These are phyloP conservation scores for Lepus timidus DNA, from an alignment of 2,113 vertebrate genomes.

Conservation along the genomic window DNA sequence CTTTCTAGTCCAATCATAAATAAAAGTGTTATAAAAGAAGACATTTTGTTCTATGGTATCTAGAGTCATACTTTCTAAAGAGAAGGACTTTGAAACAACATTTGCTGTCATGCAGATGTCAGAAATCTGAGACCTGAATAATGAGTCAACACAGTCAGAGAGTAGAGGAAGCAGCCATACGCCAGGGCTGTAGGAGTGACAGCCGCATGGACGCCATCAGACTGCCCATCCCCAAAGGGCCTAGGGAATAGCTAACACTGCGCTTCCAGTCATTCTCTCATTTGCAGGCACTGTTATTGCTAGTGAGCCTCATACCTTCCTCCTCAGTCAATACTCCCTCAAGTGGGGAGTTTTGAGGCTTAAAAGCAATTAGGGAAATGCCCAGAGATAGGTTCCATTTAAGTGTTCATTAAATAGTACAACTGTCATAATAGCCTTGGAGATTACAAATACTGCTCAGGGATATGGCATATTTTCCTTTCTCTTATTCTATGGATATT, in stretches of 20 bases:
- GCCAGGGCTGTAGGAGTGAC: background rate
- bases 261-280: background rate
- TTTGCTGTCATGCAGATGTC: background rate
- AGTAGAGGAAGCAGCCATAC: background rate
- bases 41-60: background rate
- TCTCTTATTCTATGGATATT: background rate
- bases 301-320: too few species aligned
- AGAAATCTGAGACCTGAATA: background rate
- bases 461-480: background rate
- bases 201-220: background rate
- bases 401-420: background rate
- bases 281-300: accelerated
- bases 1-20: background rate
- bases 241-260: background rate
- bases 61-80: background rate
- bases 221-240: accelerated
- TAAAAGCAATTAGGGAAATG: background rate
- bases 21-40: background rate
- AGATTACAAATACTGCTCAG: background rate
- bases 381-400: background rate
- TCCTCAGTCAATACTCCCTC: background rate
- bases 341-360: background rate
- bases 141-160: background rate
- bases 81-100: background rate
- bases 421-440: background rate